Evolutionary conservation across 2,888 invertebrate genomes (phyloP), one percentile per base, ranked within the genome.

Genomic region (Sthenelais limicola): DNA sequence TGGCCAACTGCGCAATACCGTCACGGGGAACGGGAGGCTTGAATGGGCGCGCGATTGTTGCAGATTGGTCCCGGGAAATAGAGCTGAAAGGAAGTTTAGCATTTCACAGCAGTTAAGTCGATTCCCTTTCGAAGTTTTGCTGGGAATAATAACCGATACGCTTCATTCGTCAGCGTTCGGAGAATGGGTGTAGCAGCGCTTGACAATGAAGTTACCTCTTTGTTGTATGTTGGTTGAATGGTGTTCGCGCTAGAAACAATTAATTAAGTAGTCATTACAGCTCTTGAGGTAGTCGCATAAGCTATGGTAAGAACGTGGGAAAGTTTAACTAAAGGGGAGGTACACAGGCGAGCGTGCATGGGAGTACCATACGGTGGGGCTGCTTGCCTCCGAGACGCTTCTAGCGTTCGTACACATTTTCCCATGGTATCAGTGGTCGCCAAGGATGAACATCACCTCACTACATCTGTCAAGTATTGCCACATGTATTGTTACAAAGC

Each of bases 201-300:
- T 28, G 30, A 35, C 62, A 62, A 62, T 38, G 35, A 21, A 35
- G 56, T 33, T 52, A 35, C 62, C 38, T 21, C 62, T 62, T 62
- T 62, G 62, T 62, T 38, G 62, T 35, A 26, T 35, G 38, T 21
- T 4, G 24, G 5, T 35, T 35, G 62, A 7, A 38, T 62, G 38
- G 62, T 43, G 62, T 24, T 35, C 33, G n/a, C 24, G 33, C 21
- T 35, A 35, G 62, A 62, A 62, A 62, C 62, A 62, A 62, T 62
- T 62, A 62, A 62, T 62, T 62, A 62, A 62, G 62, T 62, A 62
- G 62, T 62, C 62, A 62, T 62, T 62, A 62, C 38, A n/a, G n/a
- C n/a, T n/a, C 30, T 35, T 9, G 4, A 2, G 28, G 56, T 32
- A 62, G 62, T 7, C n/a, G 35, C 7, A 26, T 9, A n/a, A 24